Conservation (phyloP, 2,888 invertebrate genomes). For the Psylliodes chrysocephalus region DNA sequence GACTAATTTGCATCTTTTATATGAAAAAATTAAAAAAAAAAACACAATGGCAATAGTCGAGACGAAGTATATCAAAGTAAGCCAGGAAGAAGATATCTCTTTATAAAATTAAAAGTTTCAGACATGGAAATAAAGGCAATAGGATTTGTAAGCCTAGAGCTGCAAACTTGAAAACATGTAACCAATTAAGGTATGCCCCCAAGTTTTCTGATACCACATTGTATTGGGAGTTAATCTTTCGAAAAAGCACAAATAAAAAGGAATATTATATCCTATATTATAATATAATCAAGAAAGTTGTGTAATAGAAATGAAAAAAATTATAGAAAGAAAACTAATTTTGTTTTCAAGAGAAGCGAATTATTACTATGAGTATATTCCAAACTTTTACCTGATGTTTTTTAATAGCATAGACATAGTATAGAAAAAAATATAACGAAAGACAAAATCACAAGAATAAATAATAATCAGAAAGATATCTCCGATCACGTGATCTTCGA, state of each 20-base stretch:
- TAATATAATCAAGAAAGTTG: background rate
- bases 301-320: background rate
- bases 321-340: no score
- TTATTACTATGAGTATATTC: no score
- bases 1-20: no score
- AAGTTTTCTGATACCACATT: conserved; percentile 51
- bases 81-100: conserved; percentile 6
- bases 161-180: conserved; percentile 60
- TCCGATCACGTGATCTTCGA: no score
- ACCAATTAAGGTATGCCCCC: conserved; percentile 57
- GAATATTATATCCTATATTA: background rate
- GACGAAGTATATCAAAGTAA: background rate
- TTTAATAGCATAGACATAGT: no score
- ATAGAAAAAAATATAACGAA: no score
- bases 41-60: background rate
- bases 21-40: no score
- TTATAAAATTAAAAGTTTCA: conserved; percentile 27
- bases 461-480: no score
- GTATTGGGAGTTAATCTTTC: conserved; percentile 9
- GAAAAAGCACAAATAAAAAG: conserved; percentile 1
- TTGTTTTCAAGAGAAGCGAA: no score
- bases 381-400: no score
- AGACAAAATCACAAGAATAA: no score
- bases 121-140: conserved; percentile 46
- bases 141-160: conserved; percentile 55